Evolutionary conservation across 2,888 invertebrate species (phyloP).

Genomic region (Geophilus truncorum): DNA sequence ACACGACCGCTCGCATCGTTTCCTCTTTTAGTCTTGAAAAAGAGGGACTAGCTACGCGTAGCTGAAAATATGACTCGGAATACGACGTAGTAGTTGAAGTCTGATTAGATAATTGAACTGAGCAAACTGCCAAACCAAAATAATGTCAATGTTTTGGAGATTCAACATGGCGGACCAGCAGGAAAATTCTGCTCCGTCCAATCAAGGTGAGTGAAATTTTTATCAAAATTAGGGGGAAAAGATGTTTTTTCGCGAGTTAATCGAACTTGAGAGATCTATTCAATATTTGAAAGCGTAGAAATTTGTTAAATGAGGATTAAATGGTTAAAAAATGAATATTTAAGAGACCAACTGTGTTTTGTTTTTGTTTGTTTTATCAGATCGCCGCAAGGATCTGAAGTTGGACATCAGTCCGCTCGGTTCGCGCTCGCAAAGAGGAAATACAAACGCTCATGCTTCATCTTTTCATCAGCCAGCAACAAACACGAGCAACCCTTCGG

Average conservation of each 20-base stretch:
- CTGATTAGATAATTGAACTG: neutral
- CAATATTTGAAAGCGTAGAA: no score
- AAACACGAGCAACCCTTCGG: neutral
- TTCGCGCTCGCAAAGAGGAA: neutral
- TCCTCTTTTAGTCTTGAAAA: no score
- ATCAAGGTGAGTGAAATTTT: slow-evolving; percentile 25
- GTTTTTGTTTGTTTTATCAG: neutral
- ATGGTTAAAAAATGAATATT: no score
- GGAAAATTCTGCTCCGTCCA: neutral
- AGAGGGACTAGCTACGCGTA: no score
- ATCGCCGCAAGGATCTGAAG: neutral
- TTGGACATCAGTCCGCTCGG: neutral
- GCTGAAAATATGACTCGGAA: neutral
- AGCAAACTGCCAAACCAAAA: neutral
- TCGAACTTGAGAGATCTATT: no score
- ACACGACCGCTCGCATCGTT: no score
- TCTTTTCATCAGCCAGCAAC: neutral
- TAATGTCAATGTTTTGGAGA: slow-evolving; percentile 28
- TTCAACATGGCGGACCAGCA: slow-evolving; percentile 30
- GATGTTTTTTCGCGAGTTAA: no score
- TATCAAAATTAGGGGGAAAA: no score
- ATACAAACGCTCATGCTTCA: neutral
- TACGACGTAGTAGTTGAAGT: neutral
- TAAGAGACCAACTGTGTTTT: no score
- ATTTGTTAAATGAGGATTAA: no score